Conservation (phyloP, 2,113 vertebrate genomes). For the Pseudorhombus dupliciocellatus region DNA sequence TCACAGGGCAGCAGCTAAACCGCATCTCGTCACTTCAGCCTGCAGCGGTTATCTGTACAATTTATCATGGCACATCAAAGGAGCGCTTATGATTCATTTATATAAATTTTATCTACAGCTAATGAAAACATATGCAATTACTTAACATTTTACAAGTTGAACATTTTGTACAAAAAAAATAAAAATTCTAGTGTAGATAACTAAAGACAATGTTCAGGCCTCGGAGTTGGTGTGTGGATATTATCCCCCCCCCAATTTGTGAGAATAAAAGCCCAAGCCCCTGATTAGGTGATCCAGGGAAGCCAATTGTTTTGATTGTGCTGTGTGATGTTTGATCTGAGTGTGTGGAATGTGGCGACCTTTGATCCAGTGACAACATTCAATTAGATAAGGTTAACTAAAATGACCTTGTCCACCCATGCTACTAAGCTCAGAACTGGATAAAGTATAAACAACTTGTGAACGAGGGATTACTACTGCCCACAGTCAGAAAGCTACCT, state of each 20-base stretch:
- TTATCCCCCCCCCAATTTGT: conserved; percentile 58
- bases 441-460: conserved; percentile 69
- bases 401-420: conserved; percentile 70
- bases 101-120: not conserved
- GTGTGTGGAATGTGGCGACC: conserved; percentile 76
- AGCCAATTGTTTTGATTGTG: conserved; percentile 77
- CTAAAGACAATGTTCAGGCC: conserved; percentile 13
- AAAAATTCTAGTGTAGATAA: too few species aligned
- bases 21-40: conserved; percentile 21
- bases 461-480: conserved; percentile 50
- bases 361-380: conserved; percentile 80
- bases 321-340: conserved; percentile 70
- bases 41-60: not conserved
- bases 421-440: conserved; percentile 56
- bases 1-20: conserved; percentile 30
- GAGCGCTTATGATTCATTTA: not conserved
- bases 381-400: conserved; percentile 83
- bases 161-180: too few species aligned
- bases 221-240: conserved; percentile 6
- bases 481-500: conserved; percentile 10
- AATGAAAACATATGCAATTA: not conserved
- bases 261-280: conserved; percentile 60
- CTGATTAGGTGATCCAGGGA: conserved; percentile 66
- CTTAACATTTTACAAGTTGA: not conserved
- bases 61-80: conserved; percentile 21